Evolutionary conservation across 2,888 invertebrate species (phyloP).

Genomic region (Drosophila monieri): DNA sequence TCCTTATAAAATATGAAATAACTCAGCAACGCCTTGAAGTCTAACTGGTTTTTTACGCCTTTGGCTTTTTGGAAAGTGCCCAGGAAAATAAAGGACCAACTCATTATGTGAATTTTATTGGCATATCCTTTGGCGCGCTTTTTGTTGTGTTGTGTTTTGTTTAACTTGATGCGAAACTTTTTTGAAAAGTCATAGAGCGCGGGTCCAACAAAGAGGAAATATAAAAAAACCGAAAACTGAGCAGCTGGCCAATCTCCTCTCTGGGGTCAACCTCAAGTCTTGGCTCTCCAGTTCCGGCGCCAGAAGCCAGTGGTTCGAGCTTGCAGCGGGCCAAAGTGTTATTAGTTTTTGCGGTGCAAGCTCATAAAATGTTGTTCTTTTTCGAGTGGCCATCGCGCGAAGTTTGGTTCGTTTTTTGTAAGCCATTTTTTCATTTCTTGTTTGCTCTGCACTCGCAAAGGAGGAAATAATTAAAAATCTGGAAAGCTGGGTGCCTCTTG

Average conservation of each 20-base stretch:
- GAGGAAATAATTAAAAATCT: conserved; percentile 72
- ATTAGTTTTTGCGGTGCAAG: conserved; percentile 72
- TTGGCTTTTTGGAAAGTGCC: conserved; percentile 22
- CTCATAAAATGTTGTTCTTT: conserved; percentile 70
- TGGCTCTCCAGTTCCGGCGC: conserved; percentile 58
- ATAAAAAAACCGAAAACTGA: conserved; percentile 32
- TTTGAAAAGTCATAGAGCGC: conserved; percentile 23
- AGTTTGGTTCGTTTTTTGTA: conserved; percentile 47
- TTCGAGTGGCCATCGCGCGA: conserved; percentile 54
- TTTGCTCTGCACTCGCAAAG: conserved; percentile 30
- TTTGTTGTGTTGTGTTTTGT: conserved; percentile 20
- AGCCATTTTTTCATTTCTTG: conserved; percentile 12
- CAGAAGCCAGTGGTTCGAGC: conserved; percentile 16
- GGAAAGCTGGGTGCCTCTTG: conserved; percentile 54
- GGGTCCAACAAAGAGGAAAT: conserved; percentile 14
- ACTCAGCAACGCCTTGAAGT: conserved; percentile 5
- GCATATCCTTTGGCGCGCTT: conserved; percentile 36
- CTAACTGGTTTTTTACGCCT: conserved; percentile 11
- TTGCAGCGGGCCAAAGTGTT: conserved; percentile 61
- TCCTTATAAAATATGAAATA: background rate
- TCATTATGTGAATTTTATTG: conserved; percentile 46
- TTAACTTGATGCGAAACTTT: conserved; percentile 50
- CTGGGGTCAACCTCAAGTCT: conserved; percentile 67
- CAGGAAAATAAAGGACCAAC: conserved; percentile 28
- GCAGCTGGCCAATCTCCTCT: conserved; percentile 56